Base-by-base conservation (phyloP, 2,797 vertebrate genomes). In the Pteropus rufus region DNA sequence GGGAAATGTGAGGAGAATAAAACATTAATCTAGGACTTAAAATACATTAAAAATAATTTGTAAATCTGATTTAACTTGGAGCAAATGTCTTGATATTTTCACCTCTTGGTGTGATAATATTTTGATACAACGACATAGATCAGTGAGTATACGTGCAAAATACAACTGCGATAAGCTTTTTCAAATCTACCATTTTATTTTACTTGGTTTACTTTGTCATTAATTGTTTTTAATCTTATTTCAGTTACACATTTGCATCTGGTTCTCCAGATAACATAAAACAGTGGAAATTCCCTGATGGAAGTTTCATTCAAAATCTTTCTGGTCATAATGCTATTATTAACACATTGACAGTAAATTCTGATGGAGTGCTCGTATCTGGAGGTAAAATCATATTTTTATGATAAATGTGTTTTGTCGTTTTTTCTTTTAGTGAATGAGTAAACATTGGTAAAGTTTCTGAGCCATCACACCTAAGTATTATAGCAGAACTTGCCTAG, bases 261-360 rank as follows among this genome's bases (percentile, higher is more conserved):
- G 99, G 99, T 91, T 99, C 99, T 96, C 99, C 99, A n/a, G 99
- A 99, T 98, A 99, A 99, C 98, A 99, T 99, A 98, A 99, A 99
- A 64, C 99, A 99, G 98, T 99, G 99, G 99, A 99, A 99, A 98
- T 99, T 99, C 98, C 99, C 99, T 11, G 99, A 99, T 86, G 99
- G 99, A 97, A 99, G 98, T 97, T 99, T 99, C 97, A 99, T 99
- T 98, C 99, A 99, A 98, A 99, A 99, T 97, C 99, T 99, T 46
- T 99, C 99, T 0, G 99, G 99, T 89, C 99, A 99, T 98, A 99
- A 99, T 96, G 99, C 99, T 94, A 99, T 99, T 91, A 99, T 99
- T 98, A 99, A 99, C 98, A 99, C 99, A 0, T 98, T 99, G 95
- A 99, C 99, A 69, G 99, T 99, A 36, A 99, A 99, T 98, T 99